Conservation (phyloP, 2,113 vertebrate genomes). For the Sinocyclocheilus grahami region DNA sequence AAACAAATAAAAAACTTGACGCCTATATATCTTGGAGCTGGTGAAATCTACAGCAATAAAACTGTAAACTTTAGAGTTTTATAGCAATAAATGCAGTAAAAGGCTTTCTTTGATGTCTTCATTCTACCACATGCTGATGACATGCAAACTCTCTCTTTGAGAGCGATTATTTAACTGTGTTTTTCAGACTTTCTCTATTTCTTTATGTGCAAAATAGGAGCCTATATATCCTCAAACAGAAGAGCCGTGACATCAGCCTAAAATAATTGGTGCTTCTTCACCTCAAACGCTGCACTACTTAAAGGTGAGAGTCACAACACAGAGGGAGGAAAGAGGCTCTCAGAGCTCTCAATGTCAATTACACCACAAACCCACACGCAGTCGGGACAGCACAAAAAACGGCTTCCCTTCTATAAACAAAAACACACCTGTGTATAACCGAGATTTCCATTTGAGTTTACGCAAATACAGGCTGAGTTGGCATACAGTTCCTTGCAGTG, state of each 20-base stretch:
- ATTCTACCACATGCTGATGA: not conserved
- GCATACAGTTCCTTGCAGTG: not conserved
- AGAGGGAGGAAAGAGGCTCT: not conserved
- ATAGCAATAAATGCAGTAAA: not conserved
- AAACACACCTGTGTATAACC: slow-evolving; percentile 6
- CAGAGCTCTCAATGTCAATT: slow-evolving; percentile 8
- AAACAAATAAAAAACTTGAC: not conserved
- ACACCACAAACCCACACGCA: slow-evolving; percentile 18
- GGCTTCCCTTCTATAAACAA: slow-evolving; percentile 8
- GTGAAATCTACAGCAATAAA: not conserved
- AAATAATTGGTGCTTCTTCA: slow-evolving; percentile 62
- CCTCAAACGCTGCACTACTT: slow-evolving; percentile 53
- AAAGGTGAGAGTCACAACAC: slow-evolving; percentile 23
- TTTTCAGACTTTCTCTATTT: not conserved
- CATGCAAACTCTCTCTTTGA: not conserved
- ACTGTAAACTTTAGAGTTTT: not conserved
- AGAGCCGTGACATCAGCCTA: slow-evolving; percentile 60
- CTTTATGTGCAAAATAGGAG: not conserved
- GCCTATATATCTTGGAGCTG: not conserved
- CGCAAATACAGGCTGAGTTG: not conserved
- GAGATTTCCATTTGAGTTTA: not conserved
- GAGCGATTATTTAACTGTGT: not conserved
- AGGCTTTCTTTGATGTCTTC: not conserved
- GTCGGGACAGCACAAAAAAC: not conserved
- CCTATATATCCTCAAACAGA: slow-evolving; percentile 54